Evolutionary conservation across 2,113 vertebrate species (phyloP).

Genomic region (Baryphthengus martii): DNA sequence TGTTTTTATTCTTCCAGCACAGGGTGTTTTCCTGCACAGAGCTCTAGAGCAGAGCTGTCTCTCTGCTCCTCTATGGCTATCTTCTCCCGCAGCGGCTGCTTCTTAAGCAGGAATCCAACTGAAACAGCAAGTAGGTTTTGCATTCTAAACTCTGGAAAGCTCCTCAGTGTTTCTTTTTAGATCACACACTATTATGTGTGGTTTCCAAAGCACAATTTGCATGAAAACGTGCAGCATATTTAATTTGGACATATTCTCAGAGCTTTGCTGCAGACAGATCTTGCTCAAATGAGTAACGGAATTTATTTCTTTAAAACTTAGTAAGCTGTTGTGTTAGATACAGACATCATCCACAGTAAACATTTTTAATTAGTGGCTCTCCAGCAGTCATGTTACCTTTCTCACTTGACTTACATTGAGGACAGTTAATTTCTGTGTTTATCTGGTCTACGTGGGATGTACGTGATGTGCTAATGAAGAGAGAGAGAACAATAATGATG

Average conservation of each 20-base stretch:
- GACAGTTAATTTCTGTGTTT: conserved; percentile 35
- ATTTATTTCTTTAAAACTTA: not conserved
- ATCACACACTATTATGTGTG: not conserved
- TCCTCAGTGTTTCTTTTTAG: not conserved
- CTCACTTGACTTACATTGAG: not conserved
- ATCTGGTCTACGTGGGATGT: not conserved
- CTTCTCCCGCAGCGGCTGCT: not conserved
- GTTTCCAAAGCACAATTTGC: not conserved
- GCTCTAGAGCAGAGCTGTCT: not conserved
- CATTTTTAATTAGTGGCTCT: not conserved
- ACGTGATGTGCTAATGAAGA: conserved; percentile 27
- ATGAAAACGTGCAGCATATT: not conserved
- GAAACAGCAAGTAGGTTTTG: not conserved
- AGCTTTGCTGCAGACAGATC: not conserved
- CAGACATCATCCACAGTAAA: not conserved
- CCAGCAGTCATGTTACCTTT: not conserved
- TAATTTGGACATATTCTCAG: not conserved
- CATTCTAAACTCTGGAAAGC: not conserved
- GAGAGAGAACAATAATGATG: conserved; percentile 5
- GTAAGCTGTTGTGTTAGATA: not conserved
- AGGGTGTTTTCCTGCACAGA: not conserved
- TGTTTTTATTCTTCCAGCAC: not conserved
- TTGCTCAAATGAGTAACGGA: not conserved
- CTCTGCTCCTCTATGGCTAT: not conserved
- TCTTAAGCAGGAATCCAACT: not conserved